Conservation (phyloP, 2,113 vertebrate genomes). For the Hyla sarda region DNA sequence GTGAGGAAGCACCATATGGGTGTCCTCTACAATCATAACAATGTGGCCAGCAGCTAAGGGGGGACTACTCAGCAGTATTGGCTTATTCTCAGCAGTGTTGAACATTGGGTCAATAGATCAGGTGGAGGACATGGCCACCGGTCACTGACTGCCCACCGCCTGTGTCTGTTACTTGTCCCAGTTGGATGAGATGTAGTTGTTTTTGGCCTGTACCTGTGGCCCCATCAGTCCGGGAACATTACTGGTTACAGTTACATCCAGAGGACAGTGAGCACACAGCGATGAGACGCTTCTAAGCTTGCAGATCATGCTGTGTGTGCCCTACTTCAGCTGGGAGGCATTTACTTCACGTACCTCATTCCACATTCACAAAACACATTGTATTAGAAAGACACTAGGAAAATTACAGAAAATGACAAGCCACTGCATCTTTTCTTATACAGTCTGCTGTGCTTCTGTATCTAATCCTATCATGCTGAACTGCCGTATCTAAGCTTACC, state of each 20-base stretch:
- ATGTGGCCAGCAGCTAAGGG: neutral
- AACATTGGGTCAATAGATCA: slow-evolving; percentile 43
- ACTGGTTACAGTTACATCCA: slow-evolving; percentile 38
- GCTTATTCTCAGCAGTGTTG: neutral
- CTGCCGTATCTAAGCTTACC: neutral
- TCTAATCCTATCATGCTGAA: neutral
- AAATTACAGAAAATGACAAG: too few relatives aligned
- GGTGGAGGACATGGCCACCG: neutral
- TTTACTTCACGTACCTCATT: neutral
- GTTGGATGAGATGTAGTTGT: slow-evolving; percentile 41
- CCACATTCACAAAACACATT: neutral
- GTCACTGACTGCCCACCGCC: slow-evolving; percentile 40
- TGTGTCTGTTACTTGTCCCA: slow-evolving; percentile 33
- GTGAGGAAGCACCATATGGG: slow-evolving; percentile 75
- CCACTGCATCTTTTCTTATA: neutral
- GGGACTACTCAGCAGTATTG: neutral
- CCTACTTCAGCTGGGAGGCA: neutral
- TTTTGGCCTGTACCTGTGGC: slow-evolving; percentile 41
- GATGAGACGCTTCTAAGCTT: slow-evolving; percentile 27
- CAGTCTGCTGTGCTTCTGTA: neutral
- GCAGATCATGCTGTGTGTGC: slow-evolving; percentile 20
- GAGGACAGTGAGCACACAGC: slow-evolving; percentile 35
- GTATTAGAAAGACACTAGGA: neutral
- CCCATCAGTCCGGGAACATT: slow-evolving; percentile 40
- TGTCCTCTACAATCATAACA: slow-evolving; percentile 63